These are phyloP conservation scores for Aurelia sp. DNA, from an alignment of 30 jellyfish, hydroid and myxozoan species.

Conservation along the genomic window DNA sequence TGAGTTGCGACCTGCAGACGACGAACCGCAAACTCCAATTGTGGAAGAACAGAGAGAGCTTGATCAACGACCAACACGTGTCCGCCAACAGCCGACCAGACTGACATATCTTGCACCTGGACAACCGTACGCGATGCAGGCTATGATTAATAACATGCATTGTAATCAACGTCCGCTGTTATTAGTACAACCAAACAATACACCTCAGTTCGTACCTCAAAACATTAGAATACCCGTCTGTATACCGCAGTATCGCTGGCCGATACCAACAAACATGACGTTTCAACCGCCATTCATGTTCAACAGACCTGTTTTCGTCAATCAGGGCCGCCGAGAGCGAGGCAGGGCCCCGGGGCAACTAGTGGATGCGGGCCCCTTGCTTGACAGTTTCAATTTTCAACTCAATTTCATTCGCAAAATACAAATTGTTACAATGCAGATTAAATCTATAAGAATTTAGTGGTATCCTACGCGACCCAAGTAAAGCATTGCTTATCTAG, in stretches of 20 bases:
- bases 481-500: no score
- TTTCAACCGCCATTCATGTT: conserved; percentile 4
- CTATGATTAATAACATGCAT: background rate
- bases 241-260: conserved; percentile 7
- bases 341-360: no score
- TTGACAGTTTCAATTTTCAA: no score
- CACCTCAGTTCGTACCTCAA: no score
- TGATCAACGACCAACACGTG: conserved; percentile 1
- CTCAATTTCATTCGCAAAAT: no score
- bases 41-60: background rate
- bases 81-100: conserved; percentile 5
- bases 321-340: no score
- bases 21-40: background rate
- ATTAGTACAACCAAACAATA: no score
- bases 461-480: no score
- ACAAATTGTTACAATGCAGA: no score
- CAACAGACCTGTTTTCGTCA: conserved; percentile 6
- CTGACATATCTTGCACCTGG: conserved; percentile 19
- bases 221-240: conserved; percentile 2
- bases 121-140: conserved; percentile 7
- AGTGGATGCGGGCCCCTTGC: no score
- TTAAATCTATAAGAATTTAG: no score
- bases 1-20: background rate
- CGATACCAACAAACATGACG: background rate
- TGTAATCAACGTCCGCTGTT: background rate